Evolutionary conservation across 2,888 invertebrate genomes (phyloP).

Genomic region (Scaptomyza reducta): DNA sequence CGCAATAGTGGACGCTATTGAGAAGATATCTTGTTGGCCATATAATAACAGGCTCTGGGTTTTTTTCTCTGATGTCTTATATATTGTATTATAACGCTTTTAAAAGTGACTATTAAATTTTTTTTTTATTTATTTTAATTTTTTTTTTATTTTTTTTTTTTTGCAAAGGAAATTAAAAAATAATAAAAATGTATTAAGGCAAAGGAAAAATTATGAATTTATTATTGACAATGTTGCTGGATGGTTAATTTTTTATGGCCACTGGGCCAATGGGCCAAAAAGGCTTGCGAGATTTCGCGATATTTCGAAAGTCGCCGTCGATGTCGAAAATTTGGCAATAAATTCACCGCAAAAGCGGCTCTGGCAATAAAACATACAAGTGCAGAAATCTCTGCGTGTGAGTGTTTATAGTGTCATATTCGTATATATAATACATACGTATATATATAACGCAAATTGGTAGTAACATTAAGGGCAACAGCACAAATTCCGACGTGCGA

Average conservation of each 20-base stretch:
- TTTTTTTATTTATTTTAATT: slow-evolving; percentile 16
- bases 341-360: slow-evolving; percentile 73
- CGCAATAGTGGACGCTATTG: slow-evolving; percentile 63
- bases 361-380: slow-evolving; percentile 71
- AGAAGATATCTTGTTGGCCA: slow-evolving; percentile 48
- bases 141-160: slow-evolving; percentile 17
- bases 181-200: slow-evolving; percentile 79
- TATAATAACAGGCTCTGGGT: slow-evolving; percentile 39
- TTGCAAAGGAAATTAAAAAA: slow-evolving; percentile 72
- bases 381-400: slow-evolving; percentile 41
- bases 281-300: slow-evolving; percentile 53
- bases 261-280: slow-evolving; percentile 42
- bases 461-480: slow-evolving; percentile 44
- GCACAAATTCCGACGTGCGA: slow-evolving; percentile 14
- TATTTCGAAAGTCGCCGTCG: slow-evolving; percentile 71
- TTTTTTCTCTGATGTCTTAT: slow-evolving; percentile 42
- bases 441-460: slow-evolving; percentile 43
- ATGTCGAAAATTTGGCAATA: slow-evolving; percentile 71
- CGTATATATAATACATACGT: not conserved
- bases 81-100: slow-evolving; percentile 61
- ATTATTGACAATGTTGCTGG: slow-evolving; percentile 59
- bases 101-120: slow-evolving; percentile 47
- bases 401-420: not conserved
- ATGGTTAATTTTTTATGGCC: slow-evolving; percentile 53
- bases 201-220: slow-evolving; percentile 74